Conservation (phyloP, 2,797 vertebrate genomes). For the Uromys caudimaculatus region DNA sequence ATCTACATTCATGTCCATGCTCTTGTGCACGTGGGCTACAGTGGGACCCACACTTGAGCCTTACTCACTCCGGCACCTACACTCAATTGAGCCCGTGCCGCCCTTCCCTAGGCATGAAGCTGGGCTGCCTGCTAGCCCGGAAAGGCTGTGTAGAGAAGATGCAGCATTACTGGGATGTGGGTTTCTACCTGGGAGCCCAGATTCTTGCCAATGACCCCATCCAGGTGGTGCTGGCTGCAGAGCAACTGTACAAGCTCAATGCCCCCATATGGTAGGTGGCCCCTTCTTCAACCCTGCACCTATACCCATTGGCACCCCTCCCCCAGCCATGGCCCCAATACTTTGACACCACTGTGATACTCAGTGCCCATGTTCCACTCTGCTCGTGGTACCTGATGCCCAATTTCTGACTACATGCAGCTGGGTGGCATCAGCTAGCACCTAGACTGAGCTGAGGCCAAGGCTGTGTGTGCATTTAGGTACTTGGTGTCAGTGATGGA, state of each 20-base stretch:
- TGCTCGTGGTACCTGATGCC: neutral
- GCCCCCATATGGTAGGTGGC: constrained; percentile 92
- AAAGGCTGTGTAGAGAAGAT: constrained; percentile 95
- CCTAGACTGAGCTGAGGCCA: constrained; percentile 37
- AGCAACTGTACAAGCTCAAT: constrained; percentile 94
- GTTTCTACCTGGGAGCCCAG: constrained; percentile 94
- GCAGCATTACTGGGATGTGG: constrained; percentile 96
- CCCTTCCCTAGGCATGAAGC: constrained; percentile 89
- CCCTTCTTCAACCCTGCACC: neutral
- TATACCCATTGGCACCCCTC: neutral
- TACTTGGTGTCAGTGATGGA: constrained; percentile 95
- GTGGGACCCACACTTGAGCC: neutral
- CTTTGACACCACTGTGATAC: neutral
- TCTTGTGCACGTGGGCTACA: neutral
- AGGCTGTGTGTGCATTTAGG: constrained; percentile 84
- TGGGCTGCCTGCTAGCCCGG: constrained; percentile 92
- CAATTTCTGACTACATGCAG: neutral
- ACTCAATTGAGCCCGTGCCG: neutral
- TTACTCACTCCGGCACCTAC: neutral
- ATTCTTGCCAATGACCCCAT: constrained; percentile 91
- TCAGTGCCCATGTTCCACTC: neutral
- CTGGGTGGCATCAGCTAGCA: neutral
- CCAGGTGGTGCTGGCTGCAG: constrained; percentile 93
- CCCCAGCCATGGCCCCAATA: neutral
- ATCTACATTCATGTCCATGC: neutral